phyloP scores from a whole-genome alignment of 1,140 invertebrate genomes.

The Brachionus angularis region DNA sequence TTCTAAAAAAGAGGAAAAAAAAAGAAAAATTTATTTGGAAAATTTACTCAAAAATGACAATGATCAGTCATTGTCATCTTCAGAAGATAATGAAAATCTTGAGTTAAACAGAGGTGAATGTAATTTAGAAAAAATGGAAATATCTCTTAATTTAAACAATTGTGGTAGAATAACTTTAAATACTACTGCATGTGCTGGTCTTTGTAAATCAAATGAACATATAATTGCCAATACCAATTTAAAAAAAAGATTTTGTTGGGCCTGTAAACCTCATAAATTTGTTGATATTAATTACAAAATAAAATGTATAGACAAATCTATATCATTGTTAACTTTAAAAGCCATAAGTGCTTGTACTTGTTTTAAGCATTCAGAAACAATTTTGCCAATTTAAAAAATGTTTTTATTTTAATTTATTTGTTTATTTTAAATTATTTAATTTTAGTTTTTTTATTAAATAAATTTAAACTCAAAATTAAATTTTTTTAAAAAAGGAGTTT shows the following conservation, averaged over 20 bases:
- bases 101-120: neutral
- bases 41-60: slow-evolving; percentile 26
- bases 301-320: slow-evolving; percentile 24
- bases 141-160: neutral
- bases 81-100: neutral
- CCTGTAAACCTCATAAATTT: slow-evolving; percentile 39
- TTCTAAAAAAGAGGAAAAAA: neutral
- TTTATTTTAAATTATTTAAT: too few species aligned
- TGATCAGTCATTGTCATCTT: neutral
- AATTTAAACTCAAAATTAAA: too few species aligned
- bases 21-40: slow-evolving; percentile 23
- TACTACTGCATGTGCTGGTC: slow-evolving; percentile 11
- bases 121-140: slow-evolving; percentile 17
- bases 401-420: neutral
- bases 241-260: slow-evolving; percentile 32
- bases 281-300: slow-evolving; percentile 15
- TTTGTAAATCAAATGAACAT: slow-evolving; percentile 28
- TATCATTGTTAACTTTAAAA: neutral
- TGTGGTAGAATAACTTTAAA: slow-evolving; percentile 43
- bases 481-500: too few species aligned
- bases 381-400: slow-evolving; percentile 7
- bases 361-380: slow-evolving; percentile 41
- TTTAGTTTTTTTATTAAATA: too few species aligned
- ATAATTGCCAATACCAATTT: slow-evolving; percentile 13
- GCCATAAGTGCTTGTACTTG: slow-evolving; percentile 36